Evolutionary conservation across 1,140 invertebrate genomes (phyloP).

Genomic region (Philotrypesis tridentata): DNA sequence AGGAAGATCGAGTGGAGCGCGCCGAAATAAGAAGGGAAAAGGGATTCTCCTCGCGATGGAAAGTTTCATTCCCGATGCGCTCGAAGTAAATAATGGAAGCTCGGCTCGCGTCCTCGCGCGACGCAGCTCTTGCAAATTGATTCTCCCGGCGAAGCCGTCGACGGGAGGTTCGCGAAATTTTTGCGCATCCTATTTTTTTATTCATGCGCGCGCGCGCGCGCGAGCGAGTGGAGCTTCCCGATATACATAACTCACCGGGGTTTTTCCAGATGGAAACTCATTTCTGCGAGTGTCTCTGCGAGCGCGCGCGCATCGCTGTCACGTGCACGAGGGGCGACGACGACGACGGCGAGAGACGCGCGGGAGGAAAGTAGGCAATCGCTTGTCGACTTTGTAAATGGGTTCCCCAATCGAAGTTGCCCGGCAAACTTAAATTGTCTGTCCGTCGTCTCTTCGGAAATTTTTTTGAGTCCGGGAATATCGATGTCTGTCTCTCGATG

Average conservation of each 20-base stretch:
- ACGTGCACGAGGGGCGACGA: background rate
- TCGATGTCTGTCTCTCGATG: no score
- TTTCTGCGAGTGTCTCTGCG: background rate
- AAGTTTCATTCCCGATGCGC: background rate
- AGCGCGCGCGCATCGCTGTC: no score
- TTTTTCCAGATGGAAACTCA: background rate
- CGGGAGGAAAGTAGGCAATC: background rate
- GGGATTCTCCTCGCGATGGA: background rate
- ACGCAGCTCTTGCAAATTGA: background rate
- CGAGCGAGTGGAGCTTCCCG: no score
- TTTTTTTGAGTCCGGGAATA: no score
- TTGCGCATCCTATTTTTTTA: no score
- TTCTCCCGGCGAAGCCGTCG: no score
- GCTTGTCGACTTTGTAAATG: slow-evolving; percentile 10
- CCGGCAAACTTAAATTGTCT: slow-evolving; percentile 27
- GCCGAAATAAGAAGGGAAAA: background rate
- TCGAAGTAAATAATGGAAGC: no score
- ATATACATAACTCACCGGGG: no score
- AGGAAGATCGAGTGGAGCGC: background rate
- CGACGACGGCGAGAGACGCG: no score
- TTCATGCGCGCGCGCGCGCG: no score
- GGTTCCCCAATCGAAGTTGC: slow-evolving; percentile 11
- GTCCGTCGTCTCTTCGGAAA: background rate
- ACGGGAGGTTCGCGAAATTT: no score
- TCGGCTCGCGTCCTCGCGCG: no score